Evolutionary conservation across 2,888 invertebrate genomes (phyloP).

Genomic region (Balanococcus diminutus): DNA sequence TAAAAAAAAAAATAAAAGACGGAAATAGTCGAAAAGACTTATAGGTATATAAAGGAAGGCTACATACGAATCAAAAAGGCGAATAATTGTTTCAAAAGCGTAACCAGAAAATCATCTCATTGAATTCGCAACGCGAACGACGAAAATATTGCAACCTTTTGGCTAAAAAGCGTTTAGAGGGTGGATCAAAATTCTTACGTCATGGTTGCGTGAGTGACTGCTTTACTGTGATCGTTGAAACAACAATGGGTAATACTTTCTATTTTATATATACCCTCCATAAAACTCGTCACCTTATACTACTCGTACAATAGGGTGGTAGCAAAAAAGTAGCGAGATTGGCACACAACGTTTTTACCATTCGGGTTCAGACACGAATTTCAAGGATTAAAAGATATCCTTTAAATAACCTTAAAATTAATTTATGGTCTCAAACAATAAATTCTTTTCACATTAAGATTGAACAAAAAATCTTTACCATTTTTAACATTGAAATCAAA

Average conservation of each 20-base stretch:
- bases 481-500: background rate
- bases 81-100: background rate
- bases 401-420: constrained; percentile 21
- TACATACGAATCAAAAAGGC: background rate
- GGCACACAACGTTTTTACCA: constrained; percentile 13
- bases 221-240: constrained; percentile 29
- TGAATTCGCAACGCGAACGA: background rate
- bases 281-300: constrained; percentile 23
- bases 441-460: background rate
- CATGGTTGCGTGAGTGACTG: constrained; percentile 40
- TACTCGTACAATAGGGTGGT: background rate
- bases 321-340: background rate
- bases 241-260: constrained; percentile 23
- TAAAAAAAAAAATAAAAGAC: background rate
- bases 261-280: constrained; percentile 10
- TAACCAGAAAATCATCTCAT: background rate
- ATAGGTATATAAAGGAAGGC: background rate
- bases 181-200: constrained; percentile 36
- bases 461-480: background rate
- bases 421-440: background rate
- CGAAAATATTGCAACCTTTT: background rate
- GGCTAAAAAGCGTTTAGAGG: background rate
- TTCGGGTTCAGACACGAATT: constrained; percentile 21
- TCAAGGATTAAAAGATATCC: constrained; percentile 15
- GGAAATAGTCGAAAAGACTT: background rate